A percentile compares a stretch with the other conserved stretches of the same genome.
Conservation (phyloP, 92 coral and sea anemone genomes). For the Nematostella vectensis region DNA sequence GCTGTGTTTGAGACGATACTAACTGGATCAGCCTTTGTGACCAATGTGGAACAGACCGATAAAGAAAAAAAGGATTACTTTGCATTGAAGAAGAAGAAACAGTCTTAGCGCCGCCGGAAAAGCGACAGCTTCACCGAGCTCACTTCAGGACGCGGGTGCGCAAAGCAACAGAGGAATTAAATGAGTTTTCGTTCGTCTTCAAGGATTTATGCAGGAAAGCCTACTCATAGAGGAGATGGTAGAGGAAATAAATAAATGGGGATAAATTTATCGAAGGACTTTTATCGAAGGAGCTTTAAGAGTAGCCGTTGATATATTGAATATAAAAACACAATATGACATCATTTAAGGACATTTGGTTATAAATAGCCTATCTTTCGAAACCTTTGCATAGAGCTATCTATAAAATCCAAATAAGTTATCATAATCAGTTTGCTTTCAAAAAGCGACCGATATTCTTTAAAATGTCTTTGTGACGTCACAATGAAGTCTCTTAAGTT, state of each 20-base stretch:
- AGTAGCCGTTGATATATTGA: constrained; percentile 5
- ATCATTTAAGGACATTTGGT: too few relatives aligned
- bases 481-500: constrained; percentile 1
- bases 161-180: neutral
- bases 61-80: neutral
- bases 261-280: constrained; percentile 10
- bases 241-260: constrained; percentile 9
- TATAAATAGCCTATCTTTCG: too few relatives aligned
- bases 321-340: neutral
- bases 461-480: too few relatives aligned
- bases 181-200: neutral
- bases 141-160: neutral
- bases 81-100: neutral
- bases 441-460: too few relatives aligned
- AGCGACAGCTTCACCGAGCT: neutral
- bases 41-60: neutral
- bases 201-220: constrained; percentile 11
- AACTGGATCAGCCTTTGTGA: neutral
- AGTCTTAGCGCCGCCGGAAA: neutral
- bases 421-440: too few relatives aligned
- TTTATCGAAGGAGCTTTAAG: constrained; percentile 1
- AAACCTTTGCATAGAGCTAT: too few relatives aligned
- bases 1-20: too few relatives aligned
- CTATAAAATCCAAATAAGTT: too few relatives aligned
- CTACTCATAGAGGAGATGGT: constrained; percentile 14